Evolutionary conservation across 2,888 invertebrate species (phyloP).

Genomic region (Amblyjoppa fuscipennis): DNA sequence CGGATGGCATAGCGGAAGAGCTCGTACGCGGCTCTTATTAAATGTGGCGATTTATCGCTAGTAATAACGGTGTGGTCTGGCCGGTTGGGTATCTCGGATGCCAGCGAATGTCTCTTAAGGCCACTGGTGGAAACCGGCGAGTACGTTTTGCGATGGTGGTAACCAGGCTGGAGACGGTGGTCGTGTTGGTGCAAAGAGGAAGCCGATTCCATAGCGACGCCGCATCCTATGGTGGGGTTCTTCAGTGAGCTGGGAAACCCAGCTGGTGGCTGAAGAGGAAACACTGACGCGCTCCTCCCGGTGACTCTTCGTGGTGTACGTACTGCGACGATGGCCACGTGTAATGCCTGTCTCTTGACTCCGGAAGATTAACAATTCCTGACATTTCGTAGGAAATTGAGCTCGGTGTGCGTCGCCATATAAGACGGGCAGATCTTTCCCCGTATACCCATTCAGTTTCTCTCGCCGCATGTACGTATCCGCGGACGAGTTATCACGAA

Average conservation of each 20-base stretch:
- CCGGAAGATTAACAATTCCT: conserved; percentile 78
- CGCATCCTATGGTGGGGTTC: not conserved
- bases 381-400: conserved; percentile 75
- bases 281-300: conserved; percentile 37
- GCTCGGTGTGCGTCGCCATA: conserved; percentile 69
- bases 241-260: conserved; percentile 11
- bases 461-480: not conserved
- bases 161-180: conserved; percentile 11
- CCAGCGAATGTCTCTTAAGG: conserved; percentile 68
- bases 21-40: conserved; percentile 80
- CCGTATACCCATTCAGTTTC: not conserved
- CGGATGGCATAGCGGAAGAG: conserved; percentile 48
- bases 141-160: conserved; percentile 15
- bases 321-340: conserved; percentile 54
- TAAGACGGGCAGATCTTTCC: conserved; percentile 4
- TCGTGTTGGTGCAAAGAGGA: conserved; percentile 17
- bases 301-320: conserved; percentile 47
- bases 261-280: conserved; percentile 13
- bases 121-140: conserved; percentile 6
- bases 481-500: not conserved
- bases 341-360: conserved; percentile 32
- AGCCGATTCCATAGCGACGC: conserved; percentile 27
- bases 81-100: conserved; percentile 39
- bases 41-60: conserved; percentile 84
- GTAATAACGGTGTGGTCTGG: conserved; percentile 84